phyloP scores from a whole-genome alignment of 2,888 invertebrate species.

The Rutpela maculata region DNA sequence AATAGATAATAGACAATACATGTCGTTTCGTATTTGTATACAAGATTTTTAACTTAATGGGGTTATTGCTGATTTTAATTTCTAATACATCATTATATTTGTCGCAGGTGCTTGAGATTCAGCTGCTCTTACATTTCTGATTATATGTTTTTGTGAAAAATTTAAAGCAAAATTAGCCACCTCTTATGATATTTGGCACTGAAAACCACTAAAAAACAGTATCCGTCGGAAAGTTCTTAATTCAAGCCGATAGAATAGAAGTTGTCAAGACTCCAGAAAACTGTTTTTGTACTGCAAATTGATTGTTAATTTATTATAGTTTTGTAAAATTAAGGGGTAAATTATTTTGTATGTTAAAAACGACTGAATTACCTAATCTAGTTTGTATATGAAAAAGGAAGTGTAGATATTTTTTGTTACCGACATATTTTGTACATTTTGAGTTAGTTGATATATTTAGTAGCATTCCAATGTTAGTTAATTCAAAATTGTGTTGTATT shows the following conservation, averaged over 20 bases:
- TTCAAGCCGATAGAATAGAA: background rate
- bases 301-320: slow-evolving; percentile 36
- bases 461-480: slow-evolving; percentile 59
- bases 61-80: slow-evolving; percentile 48
- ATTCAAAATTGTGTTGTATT: slow-evolving; percentile 26
- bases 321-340: slow-evolving; percentile 38
- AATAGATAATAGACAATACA: slow-evolving; percentile 60
- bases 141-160: slow-evolving; percentile 1
- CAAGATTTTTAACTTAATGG: background rate
- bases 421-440: slow-evolving; percentile 54
- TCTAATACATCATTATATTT: slow-evolving; percentile 48
- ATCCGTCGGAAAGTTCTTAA: slow-evolving; percentile 18
- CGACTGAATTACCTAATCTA: slow-evolving; percentile 60
- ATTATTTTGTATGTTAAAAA: slow-evolving; percentile 48
- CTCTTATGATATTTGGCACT: background rate
- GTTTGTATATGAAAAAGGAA: slow-evolving; percentile 53
- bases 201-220: background rate
- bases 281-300: slow-evolving; percentile 24
- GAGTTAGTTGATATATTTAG: slow-evolving; percentile 44
- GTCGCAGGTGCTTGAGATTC: slow-evolving; percentile 36
- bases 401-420: slow-evolving; percentile 62
- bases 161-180: background rate
- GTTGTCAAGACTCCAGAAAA: slow-evolving; percentile 13
- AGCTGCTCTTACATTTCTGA: slow-evolving; percentile 4
- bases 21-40: slow-evolving; percentile 43